Evolutionary conservation across 2,797 vertebrate genomes (phyloP).

Genomic region (Manis crassicaudata): DNA sequence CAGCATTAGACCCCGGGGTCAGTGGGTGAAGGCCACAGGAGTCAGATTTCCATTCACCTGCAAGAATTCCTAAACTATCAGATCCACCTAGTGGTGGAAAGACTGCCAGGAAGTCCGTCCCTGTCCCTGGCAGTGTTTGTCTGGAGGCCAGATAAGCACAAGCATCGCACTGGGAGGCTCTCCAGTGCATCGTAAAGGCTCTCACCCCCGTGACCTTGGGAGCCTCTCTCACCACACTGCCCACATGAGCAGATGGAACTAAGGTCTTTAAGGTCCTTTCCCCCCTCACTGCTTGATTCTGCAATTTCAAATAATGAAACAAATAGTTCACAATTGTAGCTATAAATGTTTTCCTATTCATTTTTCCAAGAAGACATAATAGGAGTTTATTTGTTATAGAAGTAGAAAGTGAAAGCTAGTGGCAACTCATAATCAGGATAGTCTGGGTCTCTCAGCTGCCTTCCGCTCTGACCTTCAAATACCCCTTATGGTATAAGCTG

Average conservation of each 20-base stretch:
- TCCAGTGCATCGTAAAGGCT: neutral
- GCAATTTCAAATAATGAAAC: neutral
- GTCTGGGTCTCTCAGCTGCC: neutral
- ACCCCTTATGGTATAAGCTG: neutral
- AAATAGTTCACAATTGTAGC: neutral
- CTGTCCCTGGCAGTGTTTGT: neutral
- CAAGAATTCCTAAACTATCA: constrained; percentile 6
- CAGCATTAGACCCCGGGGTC: neutral
- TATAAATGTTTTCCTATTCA: neutral
- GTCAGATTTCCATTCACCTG: neutral
- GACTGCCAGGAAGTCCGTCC: neutral
- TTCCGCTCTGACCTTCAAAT: neutral
- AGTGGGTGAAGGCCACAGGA: neutral
- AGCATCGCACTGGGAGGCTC: neutral
- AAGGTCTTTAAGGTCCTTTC: neutral
- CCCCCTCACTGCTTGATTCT: neutral
- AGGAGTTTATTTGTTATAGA: neutral
- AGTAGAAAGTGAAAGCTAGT: neutral
- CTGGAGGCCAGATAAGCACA: neutral
- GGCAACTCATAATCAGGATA: neutral
- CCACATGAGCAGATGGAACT: neutral
- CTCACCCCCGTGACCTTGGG: neutral
- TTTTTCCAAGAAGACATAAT: neutral
- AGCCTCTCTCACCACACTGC: neutral
- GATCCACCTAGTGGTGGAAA: neutral